phyloP scores from a whole-genome alignment of 2,888 invertebrate genomes.

The Seladonia tumulorum region DNA sequence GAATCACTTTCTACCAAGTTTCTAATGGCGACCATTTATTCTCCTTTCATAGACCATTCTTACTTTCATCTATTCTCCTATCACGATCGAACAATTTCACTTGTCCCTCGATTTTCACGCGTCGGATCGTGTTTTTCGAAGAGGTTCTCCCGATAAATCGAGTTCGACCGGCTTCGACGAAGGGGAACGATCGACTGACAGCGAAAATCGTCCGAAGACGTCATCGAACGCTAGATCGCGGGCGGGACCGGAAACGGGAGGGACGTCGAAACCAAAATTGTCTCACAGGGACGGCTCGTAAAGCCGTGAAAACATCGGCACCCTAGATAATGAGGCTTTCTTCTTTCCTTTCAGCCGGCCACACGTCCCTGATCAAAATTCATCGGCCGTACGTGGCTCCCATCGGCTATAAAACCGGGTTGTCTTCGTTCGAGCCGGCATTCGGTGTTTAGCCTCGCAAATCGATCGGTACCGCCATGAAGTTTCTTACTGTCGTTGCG shows the following conservation, averaged over 20 bases:
- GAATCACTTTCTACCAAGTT: constrained; percentile 47
- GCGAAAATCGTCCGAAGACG: not conserved
- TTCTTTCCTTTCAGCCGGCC: constrained; percentile 77
- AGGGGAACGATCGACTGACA: not conserved
- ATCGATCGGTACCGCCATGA: constrained; percentile 80
- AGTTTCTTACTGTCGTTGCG: constrained; percentile 73
- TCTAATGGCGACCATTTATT: constrained; percentile 26
- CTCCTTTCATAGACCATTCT: constrained; percentile 34
- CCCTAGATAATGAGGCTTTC: constrained; percentile 81
- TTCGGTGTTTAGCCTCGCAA: constrained; percentile 82
- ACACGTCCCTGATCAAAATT: constrained; percentile 82
- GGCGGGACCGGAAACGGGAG: constrained; percentile 24
- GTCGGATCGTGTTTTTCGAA: not conserved
- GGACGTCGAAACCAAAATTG: constrained; percentile 62
- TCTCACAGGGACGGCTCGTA: constrained; percentile 35
- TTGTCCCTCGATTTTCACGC: constrained; percentile 15
- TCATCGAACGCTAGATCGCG: not conserved
- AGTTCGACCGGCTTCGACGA: not conserved
- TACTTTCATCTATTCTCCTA: constrained; percentile 56
- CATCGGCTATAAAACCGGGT: constrained; percentile 82
- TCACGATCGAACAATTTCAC: constrained; percentile 53
- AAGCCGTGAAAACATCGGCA: constrained; percentile 74
- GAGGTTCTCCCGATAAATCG: not conserved
- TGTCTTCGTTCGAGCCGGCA: constrained; percentile 79
- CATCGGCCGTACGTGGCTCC: constrained; percentile 75